Conservation (phyloP, 2,888 invertebrate genomes). For the Allacma fusca region DNA sequence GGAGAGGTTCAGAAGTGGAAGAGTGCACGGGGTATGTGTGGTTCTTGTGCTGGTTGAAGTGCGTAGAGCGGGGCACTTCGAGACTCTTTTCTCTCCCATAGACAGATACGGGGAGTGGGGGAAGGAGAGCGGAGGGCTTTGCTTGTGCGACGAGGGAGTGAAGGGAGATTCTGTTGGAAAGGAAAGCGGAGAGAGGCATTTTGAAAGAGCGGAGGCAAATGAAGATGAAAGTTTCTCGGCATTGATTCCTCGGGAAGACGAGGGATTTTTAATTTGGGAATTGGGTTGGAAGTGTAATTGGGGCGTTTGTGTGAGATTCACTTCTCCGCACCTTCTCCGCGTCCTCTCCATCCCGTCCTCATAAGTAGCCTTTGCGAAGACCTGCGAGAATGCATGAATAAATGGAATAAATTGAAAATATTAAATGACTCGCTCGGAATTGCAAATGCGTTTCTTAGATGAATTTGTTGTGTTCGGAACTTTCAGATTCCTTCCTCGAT, state of each 20-base stretch:
- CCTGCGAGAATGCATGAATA: neutral
- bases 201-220: neutral
- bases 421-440: conserved; percentile 1
- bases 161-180: conserved; percentile 20
- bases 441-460: neutral
- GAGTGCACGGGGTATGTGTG: too few relatives aligned
- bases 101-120: too few relatives aligned
- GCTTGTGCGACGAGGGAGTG: too few relatives aligned
- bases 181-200: conserved; percentile 2
- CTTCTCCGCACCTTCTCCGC: conserved; percentile 4
- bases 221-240: neutral
- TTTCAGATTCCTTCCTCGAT: conserved; percentile 57
- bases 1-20: too few relatives aligned
- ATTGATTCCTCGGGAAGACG: conserved; percentile 1
- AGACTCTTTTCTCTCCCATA: too few relatives aligned
- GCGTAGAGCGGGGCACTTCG: too few relatives aligned
- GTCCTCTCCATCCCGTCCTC: neutral
- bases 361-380: conserved; percentile 39
- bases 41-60: too few relatives aligned
- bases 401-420: conserved; percentile 26
- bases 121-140: too few relatives aligned
- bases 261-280: conserved; percentile 8
- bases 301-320: conserved; percentile 24
- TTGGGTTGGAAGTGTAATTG: conserved; percentile 2
- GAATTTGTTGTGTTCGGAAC: neutral